phyloP scores from a whole-genome alignment of 2,113 vertebrate species.

The Monopterus albus region DNA sequence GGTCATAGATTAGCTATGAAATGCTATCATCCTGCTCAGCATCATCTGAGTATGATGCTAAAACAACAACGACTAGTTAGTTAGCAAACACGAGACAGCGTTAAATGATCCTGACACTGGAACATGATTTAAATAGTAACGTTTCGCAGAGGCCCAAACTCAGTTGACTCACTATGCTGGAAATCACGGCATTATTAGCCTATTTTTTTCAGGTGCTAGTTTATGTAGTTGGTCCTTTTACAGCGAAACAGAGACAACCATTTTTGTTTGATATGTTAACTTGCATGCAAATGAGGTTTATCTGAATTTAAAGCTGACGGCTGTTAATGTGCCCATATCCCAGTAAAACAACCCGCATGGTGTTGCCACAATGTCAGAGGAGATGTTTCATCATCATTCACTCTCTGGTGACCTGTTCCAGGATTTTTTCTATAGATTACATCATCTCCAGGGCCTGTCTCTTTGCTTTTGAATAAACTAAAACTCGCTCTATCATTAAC shows the following conservation, averaged over 20 bases:
- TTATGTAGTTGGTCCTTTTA: not conserved
- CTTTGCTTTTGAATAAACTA: too few species aligned
- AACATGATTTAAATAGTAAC: not conserved
- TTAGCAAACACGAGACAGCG: not conserved
- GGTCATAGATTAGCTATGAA: constrained; percentile 17
- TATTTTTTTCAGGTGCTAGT: not conserved
- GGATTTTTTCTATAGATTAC: not conserved
- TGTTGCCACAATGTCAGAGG: constrained; percentile 17
- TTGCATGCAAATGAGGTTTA: not conserved
- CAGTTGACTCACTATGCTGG: too few species aligned
- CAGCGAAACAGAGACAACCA: not conserved
- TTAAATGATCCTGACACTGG: not conserved
- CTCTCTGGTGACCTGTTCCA: not conserved
- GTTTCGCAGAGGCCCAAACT: not conserved
- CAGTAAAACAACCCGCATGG: not conserved
- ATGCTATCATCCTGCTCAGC: not conserved
- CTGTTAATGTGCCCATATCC: not conserved
- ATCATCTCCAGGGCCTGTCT: not conserved
- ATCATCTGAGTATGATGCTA: not conserved
- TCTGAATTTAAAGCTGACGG: not conserved
- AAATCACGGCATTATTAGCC: too few species aligned
- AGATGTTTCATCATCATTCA: constrained; percentile 15
- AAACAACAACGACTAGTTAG: not conserved
- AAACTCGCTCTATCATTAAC: not conserved
- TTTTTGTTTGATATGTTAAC: not conserved